phyloP scores from a whole-genome alignment of 2,888 invertebrate genomes.

The Cactoblastis cactorum region DNA sequence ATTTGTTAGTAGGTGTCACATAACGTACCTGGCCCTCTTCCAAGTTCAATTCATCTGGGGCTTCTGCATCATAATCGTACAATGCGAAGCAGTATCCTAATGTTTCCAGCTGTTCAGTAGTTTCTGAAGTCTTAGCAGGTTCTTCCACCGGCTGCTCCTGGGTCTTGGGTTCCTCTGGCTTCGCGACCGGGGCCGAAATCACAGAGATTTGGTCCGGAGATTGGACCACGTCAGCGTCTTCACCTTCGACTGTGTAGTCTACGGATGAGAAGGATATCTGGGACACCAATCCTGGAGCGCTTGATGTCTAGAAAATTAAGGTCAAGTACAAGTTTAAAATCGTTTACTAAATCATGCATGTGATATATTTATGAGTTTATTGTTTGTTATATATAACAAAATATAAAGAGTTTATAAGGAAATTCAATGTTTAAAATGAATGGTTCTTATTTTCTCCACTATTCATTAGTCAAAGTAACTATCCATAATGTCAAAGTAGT shows the following conservation, averaged over 20 bases:
- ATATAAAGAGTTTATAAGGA: too few relatives aligned
- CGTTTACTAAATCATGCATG: neutral
- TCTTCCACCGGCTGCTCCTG: conserved; percentile 32
- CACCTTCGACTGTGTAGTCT: conserved; percentile 93
- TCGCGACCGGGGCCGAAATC: conserved; percentile 79
- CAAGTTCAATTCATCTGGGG: conserved; percentile 93
- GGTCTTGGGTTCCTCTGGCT: conserved; percentile 53
- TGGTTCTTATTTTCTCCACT: too few relatives aligned
- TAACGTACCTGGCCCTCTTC: conserved; percentile 89
- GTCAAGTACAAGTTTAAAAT: neutral
- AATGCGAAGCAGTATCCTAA: conserved; percentile 89
- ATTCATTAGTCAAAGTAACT: too few relatives aligned
- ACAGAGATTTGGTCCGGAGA: conserved; percentile 86
- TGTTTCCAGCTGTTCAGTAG: conserved; percentile 39
- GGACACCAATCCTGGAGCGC: conserved; percentile 82
- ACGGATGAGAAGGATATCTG: conserved; percentile 96
- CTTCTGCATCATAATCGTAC: conserved; percentile 96
- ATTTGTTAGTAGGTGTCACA: neutral
- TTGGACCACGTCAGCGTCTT: conserved; percentile 84
- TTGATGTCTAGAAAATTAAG: conserved; percentile 41
- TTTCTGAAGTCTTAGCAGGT: conserved; percentile 21
- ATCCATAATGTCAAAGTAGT: too few relatives aligned
- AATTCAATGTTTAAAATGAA: too few relatives aligned
- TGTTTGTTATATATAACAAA: too few relatives aligned
- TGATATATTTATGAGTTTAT: neutral